phyloP scores from a whole-genome alignment of 2,888 invertebrate genomes.

The Pseudoips prasinana region DNA sequence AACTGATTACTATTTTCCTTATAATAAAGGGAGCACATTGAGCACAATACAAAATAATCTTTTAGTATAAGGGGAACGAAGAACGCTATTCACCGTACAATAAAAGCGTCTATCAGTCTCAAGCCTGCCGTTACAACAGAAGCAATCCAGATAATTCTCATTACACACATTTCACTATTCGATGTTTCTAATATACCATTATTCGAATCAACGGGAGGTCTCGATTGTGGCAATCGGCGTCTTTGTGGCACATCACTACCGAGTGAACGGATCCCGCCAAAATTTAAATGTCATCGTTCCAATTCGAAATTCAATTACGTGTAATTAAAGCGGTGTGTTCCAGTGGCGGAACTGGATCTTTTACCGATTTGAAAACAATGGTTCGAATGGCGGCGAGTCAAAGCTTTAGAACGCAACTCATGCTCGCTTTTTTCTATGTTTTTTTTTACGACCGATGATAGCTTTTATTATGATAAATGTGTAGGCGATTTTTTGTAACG shows the following conservation, averaged over 20 bases:
- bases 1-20: constrained; percentile 75
- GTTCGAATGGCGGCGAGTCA: constrained; percentile 53
- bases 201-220: constrained; percentile 73
- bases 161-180: constrained; percentile 79
- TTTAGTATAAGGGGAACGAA: constrained; percentile 68
- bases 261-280: constrained; percentile 70
- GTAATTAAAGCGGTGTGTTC: constrained; percentile 81
- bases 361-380: constrained; percentile 76
- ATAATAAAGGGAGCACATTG: constrained; percentile 66
- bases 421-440: constrained; percentile 42
- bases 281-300: constrained; percentile 85
- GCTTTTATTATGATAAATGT: constrained; percentile 41
- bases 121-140: constrained; percentile 72
- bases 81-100: constrained; percentile 70
- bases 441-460: constrained; percentile 41
- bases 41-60: constrained; percentile 71
- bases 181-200: constrained; percentile 72
- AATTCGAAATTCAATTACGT: constrained; percentile 85
- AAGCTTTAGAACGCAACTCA: constrained; percentile 64
- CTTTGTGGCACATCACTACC: constrained; percentile 77
- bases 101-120: constrained; percentile 62
- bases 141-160: constrained; percentile 80
- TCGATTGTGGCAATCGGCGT: constrained; percentile 62
- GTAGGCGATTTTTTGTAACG: constrained; percentile 24
- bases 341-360: constrained; percentile 70